These are phyloP conservation scores for Archaeoteleia sp. DNA, from an alignment of 2,888 invertebrate genomes.

Conservation along the genomic window DNA sequence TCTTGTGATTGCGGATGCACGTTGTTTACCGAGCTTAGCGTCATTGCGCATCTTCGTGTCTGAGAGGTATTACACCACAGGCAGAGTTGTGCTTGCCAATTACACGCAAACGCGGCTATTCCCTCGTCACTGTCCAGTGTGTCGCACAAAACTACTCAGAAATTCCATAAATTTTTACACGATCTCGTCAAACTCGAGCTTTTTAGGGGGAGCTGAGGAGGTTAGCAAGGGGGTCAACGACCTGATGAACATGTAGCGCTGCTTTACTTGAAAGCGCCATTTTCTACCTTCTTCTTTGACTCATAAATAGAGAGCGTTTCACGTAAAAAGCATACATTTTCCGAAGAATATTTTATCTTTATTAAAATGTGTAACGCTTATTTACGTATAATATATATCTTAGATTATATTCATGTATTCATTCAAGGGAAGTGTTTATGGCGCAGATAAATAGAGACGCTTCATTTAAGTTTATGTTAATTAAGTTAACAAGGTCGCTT, in stretches of 20 bases:
- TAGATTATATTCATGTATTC: too few relatives aligned
- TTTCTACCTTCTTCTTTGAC: too few relatives aligned
- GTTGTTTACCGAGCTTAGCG: slow-evolving; percentile 62
- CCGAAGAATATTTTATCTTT: too few relatives aligned
- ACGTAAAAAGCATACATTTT: too few relatives aligned
- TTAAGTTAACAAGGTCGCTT: too few relatives aligned
- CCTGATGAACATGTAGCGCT: slow-evolving; percentile 7
- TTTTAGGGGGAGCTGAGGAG: slow-evolving; percentile 21
- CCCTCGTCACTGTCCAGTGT: slow-evolving; percentile 32
- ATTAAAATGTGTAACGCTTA: too few relatives aligned
- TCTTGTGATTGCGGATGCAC: slow-evolving; percentile 62
- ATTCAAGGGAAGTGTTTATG: too few relatives aligned
- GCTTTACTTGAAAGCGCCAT: slow-evolving; percentile 13
- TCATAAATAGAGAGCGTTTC: too few relatives aligned
- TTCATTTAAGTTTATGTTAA: too few relatives aligned
- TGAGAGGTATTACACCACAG: slow-evolving; percentile 57
- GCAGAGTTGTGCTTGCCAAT: slow-evolving; percentile 39
- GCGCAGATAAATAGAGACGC: too few relatives aligned
- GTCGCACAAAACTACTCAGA: slow-evolving; percentile 42
- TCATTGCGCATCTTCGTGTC: slow-evolving; percentile 57
- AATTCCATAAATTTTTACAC: slow-evolving; percentile 46
- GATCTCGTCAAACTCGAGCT: slow-evolving; percentile 28
- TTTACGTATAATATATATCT: too few relatives aligned
- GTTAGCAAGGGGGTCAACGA: slow-evolving; percentile 21
- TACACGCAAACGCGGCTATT: slow-evolving; percentile 40